Evolutionary conservation across 2,797 vertebrate species (phyloP), one percentile per base, ranked within the genome.

Genomic region (Fistularia commersonii): DNA sequence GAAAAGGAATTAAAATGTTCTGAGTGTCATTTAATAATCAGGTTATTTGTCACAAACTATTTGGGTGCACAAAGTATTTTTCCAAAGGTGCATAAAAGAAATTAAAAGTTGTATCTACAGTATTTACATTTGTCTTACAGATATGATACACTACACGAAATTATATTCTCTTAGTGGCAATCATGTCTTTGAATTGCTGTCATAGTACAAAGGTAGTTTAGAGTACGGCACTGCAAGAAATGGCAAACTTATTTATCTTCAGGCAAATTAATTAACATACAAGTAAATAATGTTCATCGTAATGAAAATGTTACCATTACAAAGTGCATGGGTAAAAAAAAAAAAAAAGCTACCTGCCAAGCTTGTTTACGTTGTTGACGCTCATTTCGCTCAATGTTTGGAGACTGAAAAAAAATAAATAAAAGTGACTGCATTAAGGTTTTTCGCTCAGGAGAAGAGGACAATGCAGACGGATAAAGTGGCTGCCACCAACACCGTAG

Each of bases 401-500:
- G 12, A 3, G 11, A 38, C 8, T 43, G 14, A 34, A 37, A 48
- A 38, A 39, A 32, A 8, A n/a, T n/a, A n/a, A 3, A 43, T 4
- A 49, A 38, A 8, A 1, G 36, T 9, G 8, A 6, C 13, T 11
- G 11, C 14, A 8, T 13, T 36, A 6, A 36, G 35, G 7, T 9
- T 36, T 66, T 63, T 55, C 41, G 11, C 14, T 81, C 55, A 83
- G 36, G 80, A 66, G 43, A 90, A 76, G 60, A 89, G 50, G 31
- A 81, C 65, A 48, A 85, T 51, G 57, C 85, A 82, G 43, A 86
- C 11, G 0, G 81, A 89, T 35, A 88, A 67, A 40, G 56, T 6
- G 0, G 64, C 47, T n/a, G 83, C 83, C 35, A 74, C 51, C 12
- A 63, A 51, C 14, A 78, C 51, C 13, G 80, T 69, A 11, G 54